Evolutionary conservation across 2,888 invertebrate species (phyloP), one percentile per base, ranked within the genome.

Genomic region (Galeruca laticollis): DNA sequence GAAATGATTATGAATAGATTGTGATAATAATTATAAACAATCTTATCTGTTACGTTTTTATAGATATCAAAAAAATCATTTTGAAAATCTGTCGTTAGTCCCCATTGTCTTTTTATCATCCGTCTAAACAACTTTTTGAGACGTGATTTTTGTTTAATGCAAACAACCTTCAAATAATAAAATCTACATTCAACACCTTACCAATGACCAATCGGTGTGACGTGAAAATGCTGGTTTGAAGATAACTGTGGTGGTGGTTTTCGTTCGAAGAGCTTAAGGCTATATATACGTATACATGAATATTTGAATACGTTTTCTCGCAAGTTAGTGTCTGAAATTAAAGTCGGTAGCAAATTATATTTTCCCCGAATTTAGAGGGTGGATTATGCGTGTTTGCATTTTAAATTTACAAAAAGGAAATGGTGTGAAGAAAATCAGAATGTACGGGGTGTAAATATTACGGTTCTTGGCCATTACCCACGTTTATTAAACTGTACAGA

Each of bases 171-270:
- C 26, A 26, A 26, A 26, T 26, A 26, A 26, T 3, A 26, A 26
- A 26, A 26, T 1, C 6, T 26, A 26, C 3, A 60, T 21, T 60
- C 43, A 11, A 35, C 21, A n/a, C 47, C 60, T 15, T n/a, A 13
- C 40, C 35, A 62, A 37, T 62, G 62, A 52, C 62, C 62, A 62
- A 52, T 62, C n/a, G 52, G 37, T n/a, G 37, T 20, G n/a, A 62
- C 31, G 37, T 52, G 51, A 51, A 35, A 52, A 5, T 5, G 62
- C 37, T 35, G 43, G 18, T 49, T 10, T 51, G n/a, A 20, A 52
- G 62, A 35, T 52, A 35, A 6, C 52, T 37, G 13, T 57, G 31
- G n/a, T n/a, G 54, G 11, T 35, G 11, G 15, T n/a, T 57, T 61
- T 51, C 35, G 35, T 61, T 61, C 51, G n/a, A n/a, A 31, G 15